Conservation (phyloP, 2,797 vertebrate genomes). For the Macroramphosus scolopax region DNA sequence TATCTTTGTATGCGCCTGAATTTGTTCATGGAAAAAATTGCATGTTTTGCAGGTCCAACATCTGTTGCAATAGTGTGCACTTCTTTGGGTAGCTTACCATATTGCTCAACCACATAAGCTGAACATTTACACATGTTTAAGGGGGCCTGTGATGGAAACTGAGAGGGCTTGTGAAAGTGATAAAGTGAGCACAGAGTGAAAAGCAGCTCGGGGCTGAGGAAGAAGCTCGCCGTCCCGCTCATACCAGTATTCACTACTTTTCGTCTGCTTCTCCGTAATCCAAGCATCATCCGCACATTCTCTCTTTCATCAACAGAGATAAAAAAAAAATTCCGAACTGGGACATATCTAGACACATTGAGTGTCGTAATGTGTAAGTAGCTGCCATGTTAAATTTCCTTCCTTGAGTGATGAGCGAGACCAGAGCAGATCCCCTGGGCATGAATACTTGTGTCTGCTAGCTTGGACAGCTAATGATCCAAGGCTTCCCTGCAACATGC, state of each 20-base stretch:
- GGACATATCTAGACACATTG: constrained; percentile 16
- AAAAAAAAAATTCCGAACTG: constrained; percentile 6
- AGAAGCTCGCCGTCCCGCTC: neutral
- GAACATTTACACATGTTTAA: constrained; percentile 39
- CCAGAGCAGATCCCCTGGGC: constrained; percentile 48
- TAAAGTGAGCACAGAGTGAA: constrained; percentile 9
- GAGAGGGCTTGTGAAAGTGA: constrained; percentile 4
- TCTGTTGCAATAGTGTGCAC: constrained; percentile 22
- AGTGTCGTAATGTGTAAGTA: constrained; percentile 37
- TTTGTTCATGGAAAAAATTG: constrained; percentile 4
- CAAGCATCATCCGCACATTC: constrained; percentile 2
- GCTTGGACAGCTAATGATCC: constrained; percentile 22
- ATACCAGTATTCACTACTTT: constrained; percentile 5
- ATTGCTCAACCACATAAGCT: constrained; percentile 15
- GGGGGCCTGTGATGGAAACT: constrained; percentile 10
- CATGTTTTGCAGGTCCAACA: constrained; percentile 11
- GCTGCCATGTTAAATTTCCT: constrained; percentile 66
- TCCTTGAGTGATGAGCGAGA: constrained; percentile 51
- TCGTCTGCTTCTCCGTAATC: neutral
- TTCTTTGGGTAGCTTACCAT: constrained; percentile 26
- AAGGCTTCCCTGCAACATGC: constrained; percentile 21
- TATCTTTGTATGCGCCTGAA: constrained; percentile 4
- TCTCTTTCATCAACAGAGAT: constrained; percentile 10
- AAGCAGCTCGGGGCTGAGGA: neutral
- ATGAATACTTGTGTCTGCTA: constrained; percentile 31